phyloP scores from a whole-genome alignment of 2,113 vertebrate genomes.

The Gavialis gangeticus region DNA sequence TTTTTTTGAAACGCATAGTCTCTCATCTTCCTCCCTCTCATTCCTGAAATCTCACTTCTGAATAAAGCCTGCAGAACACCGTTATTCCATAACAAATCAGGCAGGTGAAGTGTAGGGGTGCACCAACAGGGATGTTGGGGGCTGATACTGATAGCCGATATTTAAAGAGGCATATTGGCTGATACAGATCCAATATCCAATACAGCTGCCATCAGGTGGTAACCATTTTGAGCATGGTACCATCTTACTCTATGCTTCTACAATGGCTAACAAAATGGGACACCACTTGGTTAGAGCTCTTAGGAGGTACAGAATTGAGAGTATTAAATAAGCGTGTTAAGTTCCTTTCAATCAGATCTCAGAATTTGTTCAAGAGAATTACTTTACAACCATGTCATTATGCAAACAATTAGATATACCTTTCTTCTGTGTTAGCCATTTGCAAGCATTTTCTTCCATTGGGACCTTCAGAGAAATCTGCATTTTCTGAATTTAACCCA shows the following conservation, averaged over 20 bases:
- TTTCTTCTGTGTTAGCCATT: slow-evolving; percentile 76
- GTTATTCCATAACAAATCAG: no score
- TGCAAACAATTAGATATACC: slow-evolving; percentile 58
- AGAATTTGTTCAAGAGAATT: background rate
- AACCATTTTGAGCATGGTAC: background rate
- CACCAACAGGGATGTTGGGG: no score
- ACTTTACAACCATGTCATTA: background rate
- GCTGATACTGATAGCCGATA: no score
- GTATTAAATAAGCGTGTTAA: background rate
- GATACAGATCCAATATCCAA: no score
- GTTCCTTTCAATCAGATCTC: background rate
- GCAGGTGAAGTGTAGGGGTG: no score
- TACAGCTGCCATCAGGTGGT: no score
- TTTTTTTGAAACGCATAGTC: background rate
- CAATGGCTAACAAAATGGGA: background rate
- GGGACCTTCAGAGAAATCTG: slow-evolving; percentile 30
- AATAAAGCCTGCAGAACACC: no score
- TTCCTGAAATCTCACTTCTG: no score
- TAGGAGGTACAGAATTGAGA: background rate
- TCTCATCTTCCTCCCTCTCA: background rate
- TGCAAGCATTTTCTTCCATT: background rate
- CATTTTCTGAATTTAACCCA: background rate
- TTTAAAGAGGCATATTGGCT: no score
- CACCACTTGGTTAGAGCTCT: background rate
- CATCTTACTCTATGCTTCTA: background rate